phyloP scores from a whole-genome alignment of 2,888 invertebrate genomes.

The Trilocha varians region DNA sequence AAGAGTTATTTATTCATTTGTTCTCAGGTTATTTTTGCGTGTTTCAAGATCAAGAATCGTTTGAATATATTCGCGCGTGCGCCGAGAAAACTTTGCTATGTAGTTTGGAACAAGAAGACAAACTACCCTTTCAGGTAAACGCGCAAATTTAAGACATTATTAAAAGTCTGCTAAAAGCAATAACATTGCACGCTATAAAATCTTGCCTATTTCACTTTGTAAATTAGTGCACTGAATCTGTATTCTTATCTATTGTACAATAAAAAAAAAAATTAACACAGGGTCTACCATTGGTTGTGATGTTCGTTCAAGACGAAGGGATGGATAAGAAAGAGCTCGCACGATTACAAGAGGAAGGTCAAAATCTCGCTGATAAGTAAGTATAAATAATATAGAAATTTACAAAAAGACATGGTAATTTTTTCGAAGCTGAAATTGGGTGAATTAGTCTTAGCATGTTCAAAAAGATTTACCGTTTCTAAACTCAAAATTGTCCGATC shows the following conservation, averaged over 20 bases:
- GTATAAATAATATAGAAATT: conserved; percentile 14
- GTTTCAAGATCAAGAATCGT: conserved; percentile 91
- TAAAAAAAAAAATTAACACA: too few relatives aligned
- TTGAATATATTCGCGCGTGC: conserved; percentile 92
- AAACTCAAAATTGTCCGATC: too few relatives aligned
- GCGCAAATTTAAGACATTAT: background rate
- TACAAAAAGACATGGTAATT: background rate
- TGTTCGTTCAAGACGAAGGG: conserved; percentile 89
- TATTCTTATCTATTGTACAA: background rate
- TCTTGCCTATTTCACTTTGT: too few relatives aligned
- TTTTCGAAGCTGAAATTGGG: background rate
- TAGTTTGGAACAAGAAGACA: conserved; percentile 92
- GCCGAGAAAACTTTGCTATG: conserved; percentile 92
- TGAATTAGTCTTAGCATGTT: too few relatives aligned
- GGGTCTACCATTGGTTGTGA: conserved; percentile 87
- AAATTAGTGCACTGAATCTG: too few relatives aligned
- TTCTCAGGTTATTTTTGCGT: conserved; percentile 84
- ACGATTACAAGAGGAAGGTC: conserved; percentile 89
- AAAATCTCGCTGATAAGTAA: conserved; percentile 90
- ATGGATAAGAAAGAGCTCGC: conserved; percentile 90
- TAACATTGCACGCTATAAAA: too few relatives aligned
- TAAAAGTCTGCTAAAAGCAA: too few relatives aligned
- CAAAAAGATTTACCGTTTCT: too few relatives aligned
- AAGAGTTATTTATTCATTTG: background rate
- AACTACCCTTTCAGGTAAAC: conserved; percentile 83